A percentile compares a stretch with the other conserved stretches of the same genome.
Conservation (phyloP, 2,113 vertebrate species). For the Hepsetus odoe region DNA sequence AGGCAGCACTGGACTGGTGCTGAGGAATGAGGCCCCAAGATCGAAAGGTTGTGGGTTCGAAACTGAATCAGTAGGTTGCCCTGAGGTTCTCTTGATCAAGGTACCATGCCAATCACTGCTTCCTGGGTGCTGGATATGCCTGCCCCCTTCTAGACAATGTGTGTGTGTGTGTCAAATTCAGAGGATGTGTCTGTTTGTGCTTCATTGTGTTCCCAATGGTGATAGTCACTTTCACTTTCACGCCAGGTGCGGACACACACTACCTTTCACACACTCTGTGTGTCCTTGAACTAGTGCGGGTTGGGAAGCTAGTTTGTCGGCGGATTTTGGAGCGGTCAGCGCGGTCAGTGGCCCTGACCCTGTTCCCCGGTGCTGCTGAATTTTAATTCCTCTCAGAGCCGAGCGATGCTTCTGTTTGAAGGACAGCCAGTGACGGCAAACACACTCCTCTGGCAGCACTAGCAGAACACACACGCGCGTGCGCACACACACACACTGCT, state of each 20-base stretch:
- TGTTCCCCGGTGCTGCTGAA: slow-evolving; percentile 50
- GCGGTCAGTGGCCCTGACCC: slow-evolving; percentile 60
- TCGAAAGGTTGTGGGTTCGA: too few relatives aligned
- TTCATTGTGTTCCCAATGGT: too few relatives aligned
- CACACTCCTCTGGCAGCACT: slow-evolving; percentile 42
- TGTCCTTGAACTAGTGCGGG: slow-evolving; percentile 66
- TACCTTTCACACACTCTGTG: slow-evolving; percentile 38
- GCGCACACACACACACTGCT: slow-evolving; percentile 43
- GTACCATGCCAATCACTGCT: too few relatives aligned
- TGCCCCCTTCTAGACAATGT: too few relatives aligned
- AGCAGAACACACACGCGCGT: slow-evolving; percentile 44
- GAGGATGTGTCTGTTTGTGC: too few relatives aligned
- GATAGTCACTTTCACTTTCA: too few relatives aligned
- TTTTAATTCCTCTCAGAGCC: slow-evolving; percentile 52
- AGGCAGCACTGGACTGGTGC: too few relatives aligned
- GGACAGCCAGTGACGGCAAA: slow-evolving; percentile 57
- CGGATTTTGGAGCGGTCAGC: slow-evolving; percentile 62
- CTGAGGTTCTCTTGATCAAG: too few relatives aligned
- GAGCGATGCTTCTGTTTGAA: slow-evolving; percentile 57
- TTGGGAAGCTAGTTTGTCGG: slow-evolving; percentile 72
- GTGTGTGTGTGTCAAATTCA: too few relatives aligned
- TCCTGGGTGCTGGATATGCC: too few relatives aligned
- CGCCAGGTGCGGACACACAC: background rate
- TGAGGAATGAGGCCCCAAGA: too few relatives aligned
- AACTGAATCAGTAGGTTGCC: too few relatives aligned